Evolutionary conservation across 2,113 vertebrate species (phyloP), one percentile per base, ranked within the genome.

Genomic region (Phyllopteryx taeniolatus): DNA sequence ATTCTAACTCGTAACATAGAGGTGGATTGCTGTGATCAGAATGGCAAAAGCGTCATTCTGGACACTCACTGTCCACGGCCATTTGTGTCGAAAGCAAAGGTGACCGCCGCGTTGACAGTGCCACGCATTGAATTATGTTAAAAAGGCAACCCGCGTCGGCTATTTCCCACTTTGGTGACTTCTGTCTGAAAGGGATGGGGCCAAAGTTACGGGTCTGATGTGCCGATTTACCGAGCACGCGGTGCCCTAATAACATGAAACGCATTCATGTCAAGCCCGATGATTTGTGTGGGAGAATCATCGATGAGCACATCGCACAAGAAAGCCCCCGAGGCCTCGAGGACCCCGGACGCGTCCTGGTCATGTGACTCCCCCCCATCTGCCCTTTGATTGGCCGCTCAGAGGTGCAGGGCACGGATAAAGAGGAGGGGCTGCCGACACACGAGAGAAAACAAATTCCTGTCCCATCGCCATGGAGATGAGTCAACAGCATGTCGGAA

Each of bases 401-500:
- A 9, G 4, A 59, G 8, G 12, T 79, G 51, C 57, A 73, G 71
- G 77, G 64, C 67, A 19, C 10, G 43, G 72, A 79, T 77, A 68
- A 67, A 54, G 12, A 11, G 67, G 66, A 65, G 61, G 80, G 53
- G 83, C 85, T 81, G 80, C 57, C 13, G 72, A 83, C 47, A 76
- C 79, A 82, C 74, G 74, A 80, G 80, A 76, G 59, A 82, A 83
- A 86, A 86, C 72, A 87, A 86, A 91, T 88, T 90, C 84, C 82
- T 75, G 59, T 71, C 77, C 62, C 61, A 79, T 90, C 65, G 47
- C 88, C 79, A 91, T 90, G 86, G 92, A 78, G 82, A 91, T 85
- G 78, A 88, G 86, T 91, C 90, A 92, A 91, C 90, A 90, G 83
- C 67, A 73, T 78, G 84, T 77, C 39, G 69, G 79, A 63, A 56